phyloP scores from a whole-genome alignment of 2,113 vertebrate genomes.

The Brachyhypopomus occidentalis region DNA sequence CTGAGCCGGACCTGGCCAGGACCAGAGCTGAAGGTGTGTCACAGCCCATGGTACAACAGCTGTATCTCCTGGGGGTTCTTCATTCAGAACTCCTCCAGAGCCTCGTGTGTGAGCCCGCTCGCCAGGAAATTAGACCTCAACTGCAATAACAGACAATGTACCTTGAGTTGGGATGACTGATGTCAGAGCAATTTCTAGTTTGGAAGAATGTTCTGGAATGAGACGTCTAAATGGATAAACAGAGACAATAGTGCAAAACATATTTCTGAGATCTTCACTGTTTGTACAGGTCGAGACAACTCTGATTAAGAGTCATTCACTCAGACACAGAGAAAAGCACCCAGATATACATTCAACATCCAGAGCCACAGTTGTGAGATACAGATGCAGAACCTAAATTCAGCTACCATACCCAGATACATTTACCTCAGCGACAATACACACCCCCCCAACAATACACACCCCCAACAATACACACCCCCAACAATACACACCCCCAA shows the following conservation, averaged over 20 bases:
- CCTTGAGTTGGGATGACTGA: not conserved
- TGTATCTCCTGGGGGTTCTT: slow-evolving; percentile 1
- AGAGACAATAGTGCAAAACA: not conserved
- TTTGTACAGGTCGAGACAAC: not conserved
- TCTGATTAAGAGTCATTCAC: not conserved
- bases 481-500: no score
- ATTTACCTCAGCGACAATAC: no score
- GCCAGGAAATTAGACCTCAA: not conserved
- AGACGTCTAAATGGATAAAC: slow-evolving; percentile 26
- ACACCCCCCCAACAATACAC: no score
- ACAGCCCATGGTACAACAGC: not conserved
- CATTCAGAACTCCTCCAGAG: not conserved
- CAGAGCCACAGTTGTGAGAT: no score
- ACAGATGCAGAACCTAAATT: no score
- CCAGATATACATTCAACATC: not conserved
- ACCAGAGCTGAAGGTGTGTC: not conserved
- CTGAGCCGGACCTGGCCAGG: not conserved
- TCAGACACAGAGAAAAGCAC: not conserved
- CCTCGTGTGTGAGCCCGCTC: not conserved
- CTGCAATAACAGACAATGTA: slow-evolving; percentile 13
- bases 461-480: no score
- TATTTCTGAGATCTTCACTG: not conserved
- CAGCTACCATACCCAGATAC: no score
- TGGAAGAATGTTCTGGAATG: slow-evolving; percentile 16
- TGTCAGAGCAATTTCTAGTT: not conserved